Conservation (phyloP, 2,113 vertebrate species). For the Geothlypis trichas region DNA sequence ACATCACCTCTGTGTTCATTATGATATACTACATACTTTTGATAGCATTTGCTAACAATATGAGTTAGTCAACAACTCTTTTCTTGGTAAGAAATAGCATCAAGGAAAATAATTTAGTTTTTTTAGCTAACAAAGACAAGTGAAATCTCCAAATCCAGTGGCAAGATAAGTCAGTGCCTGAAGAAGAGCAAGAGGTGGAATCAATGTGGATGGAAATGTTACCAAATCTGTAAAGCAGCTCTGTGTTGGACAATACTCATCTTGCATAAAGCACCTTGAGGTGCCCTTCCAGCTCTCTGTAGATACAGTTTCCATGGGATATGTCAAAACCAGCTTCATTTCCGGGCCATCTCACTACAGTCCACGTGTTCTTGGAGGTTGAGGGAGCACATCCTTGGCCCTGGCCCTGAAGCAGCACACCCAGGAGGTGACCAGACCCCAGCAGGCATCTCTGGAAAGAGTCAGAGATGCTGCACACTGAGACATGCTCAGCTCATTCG, state of each 20-base stretch:
- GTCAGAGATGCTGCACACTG: background rate
- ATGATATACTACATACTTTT: background rate
- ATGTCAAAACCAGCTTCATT: background rate
- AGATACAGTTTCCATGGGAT: background rate
- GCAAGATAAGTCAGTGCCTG: background rate
- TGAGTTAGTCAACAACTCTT: background rate
- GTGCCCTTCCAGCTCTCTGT: background rate
- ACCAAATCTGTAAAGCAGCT: background rate
- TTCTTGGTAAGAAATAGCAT: background rate
- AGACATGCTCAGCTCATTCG: background rate
- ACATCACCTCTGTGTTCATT: background rate
- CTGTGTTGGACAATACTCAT: background rate
- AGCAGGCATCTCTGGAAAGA: background rate
- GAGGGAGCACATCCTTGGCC: background rate
- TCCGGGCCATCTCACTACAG: rapidly evolving
- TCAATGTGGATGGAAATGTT: background rate
- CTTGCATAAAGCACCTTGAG: background rate
- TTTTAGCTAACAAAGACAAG: background rate
- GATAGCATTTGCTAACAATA: background rate
- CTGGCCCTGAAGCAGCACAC: background rate
- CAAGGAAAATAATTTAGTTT: background rate
- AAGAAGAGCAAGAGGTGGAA: background rate
- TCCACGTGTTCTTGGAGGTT: background rate
- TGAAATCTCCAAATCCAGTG: background rate
- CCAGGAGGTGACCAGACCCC: background rate